Percentiles rank a stretch among this genome's conserved stretches.
Evolutionary conservation across 2,113 vertebrate species (phyloP).

Genomic region (Gobio gobio): DNA sequence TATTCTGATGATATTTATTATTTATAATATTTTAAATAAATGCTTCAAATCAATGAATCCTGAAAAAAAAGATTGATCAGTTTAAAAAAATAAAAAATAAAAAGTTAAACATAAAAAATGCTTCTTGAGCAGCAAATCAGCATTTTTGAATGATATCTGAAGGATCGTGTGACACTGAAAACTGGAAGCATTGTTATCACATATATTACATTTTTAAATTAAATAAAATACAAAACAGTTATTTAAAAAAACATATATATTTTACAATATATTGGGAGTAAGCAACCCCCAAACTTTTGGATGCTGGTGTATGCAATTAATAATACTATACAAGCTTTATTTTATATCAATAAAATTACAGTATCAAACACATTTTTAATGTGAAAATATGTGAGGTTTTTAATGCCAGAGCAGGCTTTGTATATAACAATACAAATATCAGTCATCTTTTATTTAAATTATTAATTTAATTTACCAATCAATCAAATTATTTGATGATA

Average conservation of each 20-base stretch:
- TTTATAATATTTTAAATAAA: too few relatives aligned
- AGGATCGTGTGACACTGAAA: neutral
- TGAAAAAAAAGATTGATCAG: too few relatives aligned
- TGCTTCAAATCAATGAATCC: too few relatives aligned
- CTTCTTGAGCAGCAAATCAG: neutral
- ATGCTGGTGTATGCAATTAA: neutral
- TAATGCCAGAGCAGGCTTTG: neutral
- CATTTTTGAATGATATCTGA: neutral
- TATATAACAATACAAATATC: neutral
- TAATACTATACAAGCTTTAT: neutral
- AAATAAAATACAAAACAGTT: too few relatives aligned
- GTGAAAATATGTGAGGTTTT: neutral
- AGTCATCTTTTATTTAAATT: neutral
- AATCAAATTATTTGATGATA: neutral
- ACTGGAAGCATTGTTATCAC: neutral
- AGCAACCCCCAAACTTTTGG: neutral
- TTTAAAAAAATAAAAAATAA: too few relatives aligned
- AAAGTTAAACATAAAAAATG: too few relatives aligned
- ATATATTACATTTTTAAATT: neutral
- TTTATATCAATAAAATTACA: neutral
- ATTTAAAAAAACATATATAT: too few relatives aligned
- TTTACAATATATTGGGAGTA: neutral
- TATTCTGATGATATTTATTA: too few relatives aligned
- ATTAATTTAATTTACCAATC: neutral
- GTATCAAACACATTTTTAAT: neutral